These are phyloP conservation scores for Cloeon dipterum DNA, from an alignment of 2,888 invertebrate genomes.

Conservation along the genomic window DNA sequence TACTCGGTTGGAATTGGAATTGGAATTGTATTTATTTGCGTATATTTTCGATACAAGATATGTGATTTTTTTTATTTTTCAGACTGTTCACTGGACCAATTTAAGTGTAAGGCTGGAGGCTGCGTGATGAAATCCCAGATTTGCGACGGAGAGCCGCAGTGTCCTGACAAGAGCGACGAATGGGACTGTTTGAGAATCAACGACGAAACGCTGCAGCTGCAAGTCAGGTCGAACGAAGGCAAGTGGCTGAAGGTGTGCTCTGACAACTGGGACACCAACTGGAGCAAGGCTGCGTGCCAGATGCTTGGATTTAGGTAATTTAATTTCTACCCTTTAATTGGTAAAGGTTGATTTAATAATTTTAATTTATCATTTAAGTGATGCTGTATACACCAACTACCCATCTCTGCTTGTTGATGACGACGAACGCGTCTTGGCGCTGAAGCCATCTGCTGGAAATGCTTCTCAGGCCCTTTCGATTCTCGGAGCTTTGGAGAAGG, in stretches of 20 bases:
- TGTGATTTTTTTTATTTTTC: slow-evolving; percentile 4
- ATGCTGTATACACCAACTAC: slow-evolving; percentile 16
- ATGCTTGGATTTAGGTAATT: slow-evolving; percentile 22
- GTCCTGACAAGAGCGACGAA: slow-evolving; percentile 36
- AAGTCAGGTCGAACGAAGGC: slow-evolving; percentile 11
- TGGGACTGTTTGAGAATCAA: slow-evolving; percentile 24
- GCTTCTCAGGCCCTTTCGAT: not conserved
- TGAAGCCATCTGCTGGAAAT: slow-evolving; percentile 12
- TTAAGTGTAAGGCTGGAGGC: slow-evolving; percentile 31
- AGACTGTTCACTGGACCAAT: slow-evolving; percentile 28
- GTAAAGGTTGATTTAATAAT: no score
- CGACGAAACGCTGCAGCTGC: slow-evolving; percentile 9
- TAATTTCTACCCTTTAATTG: not conserved
- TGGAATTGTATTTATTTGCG: no score
- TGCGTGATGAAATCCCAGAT: slow-evolving; percentile 24
- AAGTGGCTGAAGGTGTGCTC: slow-evolving; percentile 23
- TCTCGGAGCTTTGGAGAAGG: slow-evolving; percentile 3
- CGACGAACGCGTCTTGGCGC: slow-evolving; percentile 10
- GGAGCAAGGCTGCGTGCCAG: slow-evolving; percentile 28
- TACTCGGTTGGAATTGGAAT: not conserved
- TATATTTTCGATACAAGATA: no score
- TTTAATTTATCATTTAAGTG: slow-evolving; percentile 10
- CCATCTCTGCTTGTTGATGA: slow-evolving; percentile 11
- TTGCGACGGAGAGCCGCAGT: slow-evolving; percentile 34
- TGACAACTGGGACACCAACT: slow-evolving; percentile 26